Evolutionary conservation across 2,113 vertebrate genomes (phyloP).

Genomic region (Lagenorhynchus albirostris): DNA sequence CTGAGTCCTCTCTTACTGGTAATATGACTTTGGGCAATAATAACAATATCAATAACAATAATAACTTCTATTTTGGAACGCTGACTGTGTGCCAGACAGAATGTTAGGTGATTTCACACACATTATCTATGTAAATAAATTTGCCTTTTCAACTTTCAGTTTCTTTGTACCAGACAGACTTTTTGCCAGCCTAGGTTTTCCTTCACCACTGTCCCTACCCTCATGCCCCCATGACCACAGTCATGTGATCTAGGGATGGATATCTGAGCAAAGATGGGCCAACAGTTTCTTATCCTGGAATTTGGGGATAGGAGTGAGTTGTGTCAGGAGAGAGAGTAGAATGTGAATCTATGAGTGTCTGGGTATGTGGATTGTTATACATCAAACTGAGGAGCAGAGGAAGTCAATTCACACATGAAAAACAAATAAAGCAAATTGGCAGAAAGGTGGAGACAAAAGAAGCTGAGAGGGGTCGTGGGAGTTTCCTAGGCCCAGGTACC

Average conservation of each 20-base stretch:
- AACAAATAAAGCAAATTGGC: not conserved
- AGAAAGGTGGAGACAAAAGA: not conserved
- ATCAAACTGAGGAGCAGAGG: not conserved
- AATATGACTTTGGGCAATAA: not conserved
- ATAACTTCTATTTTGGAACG: not conserved
- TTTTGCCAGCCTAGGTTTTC: not conserved
- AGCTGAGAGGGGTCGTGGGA: not conserved
- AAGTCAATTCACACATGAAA: not conserved
- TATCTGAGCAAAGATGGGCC: not conserved
- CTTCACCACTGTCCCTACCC: fast-evolving
- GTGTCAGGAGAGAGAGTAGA: not conserved
- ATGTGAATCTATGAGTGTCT: not conserved
- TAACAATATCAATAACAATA: not conserved
- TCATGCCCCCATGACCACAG: not conserved
- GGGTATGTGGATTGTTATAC: not conserved
- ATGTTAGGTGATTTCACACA: not conserved
- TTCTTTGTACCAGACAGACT: not conserved
- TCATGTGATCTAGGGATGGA: not conserved
- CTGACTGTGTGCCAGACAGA: not conserved
- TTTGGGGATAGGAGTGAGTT: not conserved
- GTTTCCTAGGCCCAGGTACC: not conserved
- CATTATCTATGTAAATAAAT: not conserved
- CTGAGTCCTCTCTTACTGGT: not conserved
- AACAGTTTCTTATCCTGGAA: not conserved
- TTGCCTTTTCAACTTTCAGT: not conserved